A percentile compares a stretch with the other conserved stretches of the same genome.
Evolutionary conservation across 2,113 vertebrate genomes (phyloP).

Genomic region (Alexandromys fortis): DNA sequence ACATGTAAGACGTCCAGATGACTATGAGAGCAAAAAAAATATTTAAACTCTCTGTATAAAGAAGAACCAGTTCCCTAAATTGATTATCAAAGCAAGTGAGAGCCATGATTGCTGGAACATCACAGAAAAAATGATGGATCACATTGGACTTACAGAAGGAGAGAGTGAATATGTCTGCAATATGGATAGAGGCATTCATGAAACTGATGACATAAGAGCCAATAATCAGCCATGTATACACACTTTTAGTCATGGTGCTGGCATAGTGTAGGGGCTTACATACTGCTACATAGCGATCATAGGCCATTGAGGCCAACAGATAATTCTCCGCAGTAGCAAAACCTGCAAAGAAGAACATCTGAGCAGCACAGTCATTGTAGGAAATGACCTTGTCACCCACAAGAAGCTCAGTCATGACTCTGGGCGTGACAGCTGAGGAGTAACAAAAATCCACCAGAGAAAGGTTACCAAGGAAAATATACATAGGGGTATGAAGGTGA

Average conservation of each 20-base stretch:
- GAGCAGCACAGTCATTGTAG: not conserved
- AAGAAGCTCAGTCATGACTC: not conserved
- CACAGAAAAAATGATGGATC: conserved; percentile 44
- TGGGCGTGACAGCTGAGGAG: conserved; percentile 6
- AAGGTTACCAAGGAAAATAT: not conserved
- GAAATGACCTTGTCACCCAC: not conserved
- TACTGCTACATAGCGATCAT: conserved; percentile 2
- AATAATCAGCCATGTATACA: not conserved
- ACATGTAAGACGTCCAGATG: not conserved
- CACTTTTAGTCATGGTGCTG: not conserved
- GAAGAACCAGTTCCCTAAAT: not conserved
- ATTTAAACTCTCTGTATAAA: not conserved
- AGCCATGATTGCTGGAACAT: not conserved
- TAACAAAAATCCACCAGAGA: conserved; percentile 23
- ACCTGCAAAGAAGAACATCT: conserved; percentile 26
- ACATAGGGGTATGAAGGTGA: conserved; percentile 2
- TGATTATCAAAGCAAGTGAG: not conserved
- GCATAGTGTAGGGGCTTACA: conserved; percentile 14
- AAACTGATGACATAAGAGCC: not conserved
- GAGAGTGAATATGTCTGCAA: not conserved
- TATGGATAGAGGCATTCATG: not conserved
- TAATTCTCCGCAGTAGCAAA: conserved; percentile 16
- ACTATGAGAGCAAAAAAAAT: not conserved
- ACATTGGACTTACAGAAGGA: not conserved
- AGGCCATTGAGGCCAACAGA: not conserved